A percentile compares a stretch with the other conserved stretches of the same genome.
These are phyloP conservation scores for Notospermus geniculatus DNA, from an alignment of 1,140 invertebrate species.

Conservation along the genomic window DNA sequence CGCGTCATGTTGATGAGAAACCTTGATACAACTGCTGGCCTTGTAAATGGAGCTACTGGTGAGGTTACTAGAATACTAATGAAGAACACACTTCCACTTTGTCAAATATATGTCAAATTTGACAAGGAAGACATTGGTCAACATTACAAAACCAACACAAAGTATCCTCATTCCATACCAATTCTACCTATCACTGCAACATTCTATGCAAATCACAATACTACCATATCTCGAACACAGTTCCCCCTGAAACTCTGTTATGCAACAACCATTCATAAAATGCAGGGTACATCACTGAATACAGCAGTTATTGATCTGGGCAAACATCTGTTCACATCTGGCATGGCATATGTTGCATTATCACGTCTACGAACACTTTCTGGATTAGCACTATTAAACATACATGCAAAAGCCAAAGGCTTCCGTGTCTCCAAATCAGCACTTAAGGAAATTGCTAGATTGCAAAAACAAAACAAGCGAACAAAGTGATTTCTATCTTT, in stretches of 20 bases:
- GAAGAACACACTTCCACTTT: neutral
- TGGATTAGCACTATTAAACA: neutral
- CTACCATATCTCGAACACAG: neutral
- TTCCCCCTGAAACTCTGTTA: neutral
- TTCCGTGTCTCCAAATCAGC: no score
- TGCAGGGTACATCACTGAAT: neutral
- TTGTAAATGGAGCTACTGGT: neutral
- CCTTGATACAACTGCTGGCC: neutral
- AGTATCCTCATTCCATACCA: neutral
- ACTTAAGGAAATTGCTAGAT: no score
- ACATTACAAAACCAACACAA: neutral
- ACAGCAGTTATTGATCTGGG: neutral
- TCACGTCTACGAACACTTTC: neutral
- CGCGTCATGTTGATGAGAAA: conserved; percentile 4
- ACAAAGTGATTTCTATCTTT: no score
- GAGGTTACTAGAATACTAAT: neutral
- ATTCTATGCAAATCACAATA: neutral
- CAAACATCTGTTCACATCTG: neutral
- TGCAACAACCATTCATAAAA: conserved; percentile 1
- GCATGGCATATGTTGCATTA: conserved; percentile 3
- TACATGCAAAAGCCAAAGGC: no score
- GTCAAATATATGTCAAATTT: neutral
- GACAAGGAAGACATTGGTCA: neutral
- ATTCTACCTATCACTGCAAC: neutral
- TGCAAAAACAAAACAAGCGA: no score